A percentile compares a stretch with the other conserved stretches of the same genome.
Conservation (phyloP, 1,140 invertebrate species). For the Saccostrea glomerata region DNA sequence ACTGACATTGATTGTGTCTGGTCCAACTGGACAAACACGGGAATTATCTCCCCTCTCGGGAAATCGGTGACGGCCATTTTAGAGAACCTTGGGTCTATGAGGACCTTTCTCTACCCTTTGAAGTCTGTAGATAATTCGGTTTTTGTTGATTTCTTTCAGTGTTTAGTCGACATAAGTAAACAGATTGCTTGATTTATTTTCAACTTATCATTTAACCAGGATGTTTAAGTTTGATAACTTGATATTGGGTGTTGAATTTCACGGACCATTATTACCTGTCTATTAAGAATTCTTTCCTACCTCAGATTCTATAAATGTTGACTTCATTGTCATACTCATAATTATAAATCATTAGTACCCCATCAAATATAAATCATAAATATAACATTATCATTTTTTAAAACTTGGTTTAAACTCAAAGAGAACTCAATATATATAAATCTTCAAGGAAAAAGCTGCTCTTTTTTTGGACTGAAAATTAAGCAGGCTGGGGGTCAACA, state of each 20-base stretch:
- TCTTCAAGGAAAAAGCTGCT: too few species aligned
- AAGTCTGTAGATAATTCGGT: not conserved
- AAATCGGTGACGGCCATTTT: not conserved
- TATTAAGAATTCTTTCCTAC: not conserved
- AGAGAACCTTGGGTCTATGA: not conserved
- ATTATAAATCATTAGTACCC: too few species aligned
- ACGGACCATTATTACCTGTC: not conserved
- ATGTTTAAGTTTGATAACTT: constrained; percentile 1
- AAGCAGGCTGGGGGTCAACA: too few species aligned
- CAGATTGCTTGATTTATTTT: not conserved
- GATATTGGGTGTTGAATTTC: not conserved
- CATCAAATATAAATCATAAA: too few species aligned
- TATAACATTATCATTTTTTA: too few species aligned
- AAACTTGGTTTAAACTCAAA: too few species aligned
- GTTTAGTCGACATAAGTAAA: not conserved
- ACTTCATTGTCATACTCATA: too few species aligned
- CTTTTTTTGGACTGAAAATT: too few species aligned
- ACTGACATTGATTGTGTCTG: not conserved
- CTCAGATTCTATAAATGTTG: not conserved
- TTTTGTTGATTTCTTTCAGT: not conserved
- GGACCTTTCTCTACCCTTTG: not conserved
- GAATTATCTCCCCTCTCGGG: not conserved
- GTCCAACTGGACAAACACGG: not conserved
- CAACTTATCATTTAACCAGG: not conserved
- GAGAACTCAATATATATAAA: too few species aligned